Evolutionary conservation across 1,140 invertebrate genomes (phyloP).

Genomic region (Temnothorax longispinosus): DNA sequence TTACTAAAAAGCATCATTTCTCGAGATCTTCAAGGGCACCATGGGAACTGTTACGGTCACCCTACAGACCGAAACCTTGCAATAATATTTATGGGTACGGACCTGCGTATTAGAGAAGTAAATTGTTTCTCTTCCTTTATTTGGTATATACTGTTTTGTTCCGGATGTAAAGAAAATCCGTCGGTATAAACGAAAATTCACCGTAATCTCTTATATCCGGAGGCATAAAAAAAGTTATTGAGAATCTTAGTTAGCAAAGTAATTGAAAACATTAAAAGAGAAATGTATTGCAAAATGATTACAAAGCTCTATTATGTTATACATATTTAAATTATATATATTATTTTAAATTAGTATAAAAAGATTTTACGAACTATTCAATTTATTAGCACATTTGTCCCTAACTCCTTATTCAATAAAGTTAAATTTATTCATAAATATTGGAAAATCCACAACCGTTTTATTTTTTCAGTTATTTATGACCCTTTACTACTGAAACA

Average conservation of each 20-base stretch:
- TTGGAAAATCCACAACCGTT: background rate
- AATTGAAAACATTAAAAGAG: background rate
- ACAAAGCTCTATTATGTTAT: background rate
- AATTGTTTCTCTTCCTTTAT: conserved; percentile 32
- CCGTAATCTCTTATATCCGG: background rate
- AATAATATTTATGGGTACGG: conserved; percentile 65
- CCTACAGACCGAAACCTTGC: conserved; percentile 52
- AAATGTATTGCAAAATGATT: background rate
- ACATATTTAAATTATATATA: background rate
- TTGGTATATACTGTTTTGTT: conserved; percentile 3
- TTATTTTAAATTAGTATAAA: background rate
- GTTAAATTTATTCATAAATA: background rate
- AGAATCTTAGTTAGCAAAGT: background rate
- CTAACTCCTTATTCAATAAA: background rate
- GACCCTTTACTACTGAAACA: background rate
- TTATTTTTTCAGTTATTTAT: background rate
- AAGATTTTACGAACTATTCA: background rate
- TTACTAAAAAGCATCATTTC: conserved; percentile 78
- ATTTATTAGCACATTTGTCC: background rate
- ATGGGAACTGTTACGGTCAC: conserved; percentile 43
- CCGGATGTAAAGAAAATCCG: background rate
- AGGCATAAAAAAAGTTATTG: background rate
- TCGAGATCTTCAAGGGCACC: conserved; percentile 63
- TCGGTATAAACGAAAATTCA: conserved; percentile 4
- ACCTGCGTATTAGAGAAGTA: conserved; percentile 50